A percentile compares a stretch with the other conserved stretches of the same genome.
These are phyloP conservation scores for Rachycentron canadum DNA, from an alignment of 2,797 vertebrate species.

Conservation along the genomic window DNA sequence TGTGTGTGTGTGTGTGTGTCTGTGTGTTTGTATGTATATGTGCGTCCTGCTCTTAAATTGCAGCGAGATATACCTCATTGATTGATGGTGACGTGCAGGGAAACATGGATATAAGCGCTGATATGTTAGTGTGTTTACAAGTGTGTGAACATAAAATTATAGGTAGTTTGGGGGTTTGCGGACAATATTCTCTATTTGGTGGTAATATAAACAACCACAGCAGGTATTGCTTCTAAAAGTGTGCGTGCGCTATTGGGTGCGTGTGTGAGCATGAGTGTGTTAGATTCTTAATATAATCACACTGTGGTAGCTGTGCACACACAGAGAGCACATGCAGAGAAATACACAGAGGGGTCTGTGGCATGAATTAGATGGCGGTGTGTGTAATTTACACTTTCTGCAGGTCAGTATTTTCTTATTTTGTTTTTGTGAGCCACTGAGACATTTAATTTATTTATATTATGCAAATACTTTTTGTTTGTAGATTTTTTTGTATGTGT, in stretches of 20 bases:
- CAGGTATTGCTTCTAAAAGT: constrained; percentile 21
- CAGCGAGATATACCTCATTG: constrained; percentile 27
- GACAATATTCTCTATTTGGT: constrained; percentile 40
- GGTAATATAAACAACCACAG: constrained; percentile 56
- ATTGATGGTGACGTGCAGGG: constrained; percentile 18
- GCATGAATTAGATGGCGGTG: constrained; percentile 37
- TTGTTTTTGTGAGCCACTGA: constrained; percentile 52
- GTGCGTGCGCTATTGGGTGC: constrained; percentile 5
- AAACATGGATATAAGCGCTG: constrained; percentile 1
- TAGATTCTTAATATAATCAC: constrained; percentile 52
- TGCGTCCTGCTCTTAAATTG: constrained; percentile 34
- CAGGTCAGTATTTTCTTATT: constrained; percentile 58
- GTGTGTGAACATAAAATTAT: constrained; percentile 5
- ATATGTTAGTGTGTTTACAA: constrained; percentile 6
- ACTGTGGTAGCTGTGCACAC: constrained; percentile 39
- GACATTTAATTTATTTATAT: constrained; percentile 49
- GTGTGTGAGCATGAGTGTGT: constrained; percentile 3
- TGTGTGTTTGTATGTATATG: neutral
- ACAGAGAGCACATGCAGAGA: constrained; percentile 50
- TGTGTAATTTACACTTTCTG: constrained; percentile 60
- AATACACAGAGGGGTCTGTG: constrained; percentile 41
- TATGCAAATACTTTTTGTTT: constrained; percentile 47
- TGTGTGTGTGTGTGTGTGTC: constrained; percentile 16
- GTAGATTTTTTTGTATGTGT: neutral
- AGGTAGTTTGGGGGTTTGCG: constrained; percentile 22